Evolutionary conservation across 2,113 vertebrate genomes (phyloP), one percentile per base, ranked within the genome.

Genomic region (Perognathus longimembris): DNA sequence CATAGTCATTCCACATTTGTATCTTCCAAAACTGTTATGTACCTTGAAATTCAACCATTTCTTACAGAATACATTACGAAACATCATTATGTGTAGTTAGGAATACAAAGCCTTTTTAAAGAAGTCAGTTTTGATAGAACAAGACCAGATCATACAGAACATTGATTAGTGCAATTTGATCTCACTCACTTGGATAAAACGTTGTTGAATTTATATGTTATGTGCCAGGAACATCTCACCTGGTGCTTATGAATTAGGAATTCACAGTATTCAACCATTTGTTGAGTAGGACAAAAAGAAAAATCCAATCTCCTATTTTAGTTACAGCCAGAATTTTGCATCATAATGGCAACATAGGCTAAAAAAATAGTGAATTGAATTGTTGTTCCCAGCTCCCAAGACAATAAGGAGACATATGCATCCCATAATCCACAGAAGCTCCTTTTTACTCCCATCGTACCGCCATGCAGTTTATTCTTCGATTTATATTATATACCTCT

Each of bases 91-190:
- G 3, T 69, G 20, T 1, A 81, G 18, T 75, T 70, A 71, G 10
- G 10, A 76, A 45, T 71, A 36, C 2, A 78, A 59, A 70, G 66
- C 71, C 38, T n/a, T 50, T 26, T 71, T 40, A 30, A 88, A 76
- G 8, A 50, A 88, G 73, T 85, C 66, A 86, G 36, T 94, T 92
- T 64, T 61, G 64, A 54, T 66, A 36, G 40, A 75, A 73, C 14
- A 87, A 86, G 15, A 4, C 11, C 70, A 63, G 28, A 85, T 88
- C 79, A n/a, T 11, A 74, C 26, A 54, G 10, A 76, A 2, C 7
- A 64, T 59, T 54, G n/a, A 57, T 32, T 36, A 74, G 17, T 76
- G 1, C 0, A 73, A 84, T 1, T 34, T 6, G 80, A 26, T 69
- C 30, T 69, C 8, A 85, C 34, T 45, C 24, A 69, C 74, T 57